A percentile compares a stretch with the other conserved stretches of the same genome.
These are phyloP conservation scores for Ploceus nigricollis DNA, from an alignment of 2,113 vertebrate genomes.

Conservation along the genomic window DNA sequence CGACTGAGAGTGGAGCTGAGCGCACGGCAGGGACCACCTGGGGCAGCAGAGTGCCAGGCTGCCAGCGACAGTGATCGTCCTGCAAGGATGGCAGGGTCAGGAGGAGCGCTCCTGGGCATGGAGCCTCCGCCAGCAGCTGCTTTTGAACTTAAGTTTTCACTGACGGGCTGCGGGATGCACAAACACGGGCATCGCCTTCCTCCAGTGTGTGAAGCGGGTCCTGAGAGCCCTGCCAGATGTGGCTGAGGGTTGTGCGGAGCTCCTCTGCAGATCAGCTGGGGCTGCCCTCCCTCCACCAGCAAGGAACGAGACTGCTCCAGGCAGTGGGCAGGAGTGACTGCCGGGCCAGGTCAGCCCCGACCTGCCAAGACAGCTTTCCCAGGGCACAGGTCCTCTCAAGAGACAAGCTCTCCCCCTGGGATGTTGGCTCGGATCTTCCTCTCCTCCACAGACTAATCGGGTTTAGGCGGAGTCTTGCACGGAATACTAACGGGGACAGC, in stretches of 20 bases:
- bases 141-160: accelerated
- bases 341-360: not conserved
- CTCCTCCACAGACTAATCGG: not conserved
- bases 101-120: accelerated
- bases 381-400: accelerated
- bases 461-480: not conserved
- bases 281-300: not conserved
- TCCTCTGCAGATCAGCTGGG: accelerated
- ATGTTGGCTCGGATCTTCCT: not conserved
- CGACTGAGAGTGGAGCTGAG: not conserved
- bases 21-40: accelerated
- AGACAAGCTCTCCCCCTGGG: not conserved
- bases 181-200: accelerated
- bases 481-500: not conserved
- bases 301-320: not conserved
- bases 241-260: not conserved
- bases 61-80: not conserved
- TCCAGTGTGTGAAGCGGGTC: accelerated
- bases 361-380: not conserved
- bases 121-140: not conserved
- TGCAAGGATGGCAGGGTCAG: not conserved
- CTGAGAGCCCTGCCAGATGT: not conserved
- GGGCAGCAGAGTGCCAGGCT: not conserved
- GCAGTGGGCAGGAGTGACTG: not conserved
- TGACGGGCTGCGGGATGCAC: not conserved